phyloP scores from a whole-genome alignment of 2,888 invertebrate species.

The Cremastobaeus sp. region DNA sequence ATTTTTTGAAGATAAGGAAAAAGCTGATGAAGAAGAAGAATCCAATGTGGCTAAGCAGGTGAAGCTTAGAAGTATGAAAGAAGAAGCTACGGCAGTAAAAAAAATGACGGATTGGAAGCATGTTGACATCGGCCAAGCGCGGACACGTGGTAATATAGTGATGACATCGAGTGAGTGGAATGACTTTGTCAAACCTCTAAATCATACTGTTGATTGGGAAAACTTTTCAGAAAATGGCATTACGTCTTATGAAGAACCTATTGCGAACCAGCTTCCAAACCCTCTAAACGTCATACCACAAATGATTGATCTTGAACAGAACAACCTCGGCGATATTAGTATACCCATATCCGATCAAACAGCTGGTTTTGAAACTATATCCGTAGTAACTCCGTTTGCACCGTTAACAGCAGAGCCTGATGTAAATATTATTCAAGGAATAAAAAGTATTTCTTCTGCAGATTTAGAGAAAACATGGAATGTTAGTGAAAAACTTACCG shows the following conservation, averaged over 20 bases:
- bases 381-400: constrained; percentile 82
- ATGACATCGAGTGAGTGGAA: constrained; percentile 81
- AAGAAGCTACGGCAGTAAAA: constrained; percentile 70
- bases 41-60: constrained; percentile 77
- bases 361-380: constrained; percentile 81
- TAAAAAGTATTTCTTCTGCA: constrained; percentile 81
- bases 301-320: constrained; percentile 79
- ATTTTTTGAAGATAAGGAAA: constrained; percentile 89
- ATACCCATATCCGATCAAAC: constrained; percentile 80
- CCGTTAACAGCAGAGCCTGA: constrained; percentile 80
- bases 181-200: constrained; percentile 82
- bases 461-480: constrained; percentile 82
- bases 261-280: constrained; percentile 76
- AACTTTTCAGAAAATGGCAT: constrained; percentile 64
- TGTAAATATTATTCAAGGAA: constrained; percentile 77
- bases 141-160: constrained; percentile 78
- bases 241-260: constrained; percentile 69
- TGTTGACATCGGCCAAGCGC: constrained; percentile 80
- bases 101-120: constrained; percentile 78
- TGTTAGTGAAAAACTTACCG: constrained; percentile 81
- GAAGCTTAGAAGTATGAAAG: constrained; percentile 71
- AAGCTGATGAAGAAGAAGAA: constrained; percentile 83
- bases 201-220: constrained; percentile 81
- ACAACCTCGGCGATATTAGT: constrained; percentile 68
- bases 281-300: constrained; percentile 80